Conservation (phyloP, 2,113 vertebrate species). For the Irena cyanogastra region DNA sequence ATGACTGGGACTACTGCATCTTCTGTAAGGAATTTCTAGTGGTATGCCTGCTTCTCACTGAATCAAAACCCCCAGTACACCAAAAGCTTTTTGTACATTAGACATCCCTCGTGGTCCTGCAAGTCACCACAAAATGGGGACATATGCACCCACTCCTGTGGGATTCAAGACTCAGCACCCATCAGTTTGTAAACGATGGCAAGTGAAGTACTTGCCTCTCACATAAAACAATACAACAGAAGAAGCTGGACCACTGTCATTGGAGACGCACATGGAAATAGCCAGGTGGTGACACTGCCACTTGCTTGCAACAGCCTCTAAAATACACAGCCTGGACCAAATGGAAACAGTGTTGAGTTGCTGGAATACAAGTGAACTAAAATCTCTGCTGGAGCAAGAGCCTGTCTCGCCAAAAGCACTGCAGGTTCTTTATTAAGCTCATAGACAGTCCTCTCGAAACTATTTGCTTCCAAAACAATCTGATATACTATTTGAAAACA, state of each 20-base stretch:
- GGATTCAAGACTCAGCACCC: background rate
- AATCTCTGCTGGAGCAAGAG: background rate
- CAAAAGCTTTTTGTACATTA: background rate
- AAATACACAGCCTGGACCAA: background rate
- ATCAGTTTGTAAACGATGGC: background rate
- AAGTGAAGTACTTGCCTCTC: background rate
- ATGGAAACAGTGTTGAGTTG: background rate
- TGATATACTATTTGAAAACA: background rate
- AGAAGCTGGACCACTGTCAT: background rate
- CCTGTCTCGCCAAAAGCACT: accelerated
- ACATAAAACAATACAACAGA: background rate
- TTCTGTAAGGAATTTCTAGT: background rate
- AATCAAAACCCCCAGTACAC: accelerated
- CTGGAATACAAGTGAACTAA: background rate
- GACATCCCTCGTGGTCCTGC: background rate
- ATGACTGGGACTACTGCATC: background rate
- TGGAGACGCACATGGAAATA: background rate
- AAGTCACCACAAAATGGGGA: background rate
- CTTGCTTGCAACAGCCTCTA: background rate
- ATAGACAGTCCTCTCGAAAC: background rate
- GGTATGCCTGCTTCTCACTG: background rate
- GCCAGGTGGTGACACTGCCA: background rate
- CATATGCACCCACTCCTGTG: accelerated
- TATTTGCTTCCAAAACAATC: background rate
- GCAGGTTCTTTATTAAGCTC: background rate